Percentiles rank a stretch among this genome's conserved stretches.
phyloP scores from a whole-genome alignment of 1,140 invertebrate genomes.

The Brevipalpus yothersi region DNA sequence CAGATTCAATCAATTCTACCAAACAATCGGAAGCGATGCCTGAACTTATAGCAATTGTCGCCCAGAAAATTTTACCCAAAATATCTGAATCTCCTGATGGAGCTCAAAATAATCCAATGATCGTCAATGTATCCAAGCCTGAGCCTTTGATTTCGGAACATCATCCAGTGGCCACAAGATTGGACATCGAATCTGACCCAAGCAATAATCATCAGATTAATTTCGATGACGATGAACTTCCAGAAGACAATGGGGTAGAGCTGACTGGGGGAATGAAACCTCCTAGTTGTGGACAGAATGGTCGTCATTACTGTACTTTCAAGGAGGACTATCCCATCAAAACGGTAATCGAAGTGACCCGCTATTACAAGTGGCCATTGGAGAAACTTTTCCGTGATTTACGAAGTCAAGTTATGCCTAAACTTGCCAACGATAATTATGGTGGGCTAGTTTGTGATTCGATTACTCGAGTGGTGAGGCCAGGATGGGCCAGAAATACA shows the following conservation, averaged over 20 bases:
- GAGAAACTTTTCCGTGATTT: slow-evolving; percentile 15
- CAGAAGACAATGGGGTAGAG: not conserved
- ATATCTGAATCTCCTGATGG: too few species aligned
- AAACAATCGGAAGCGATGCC: too few species aligned
- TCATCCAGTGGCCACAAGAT: too few species aligned
- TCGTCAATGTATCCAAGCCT: too few species aligned
- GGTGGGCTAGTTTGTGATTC: slow-evolving; percentile 15
- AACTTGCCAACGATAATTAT: slow-evolving; percentile 12
- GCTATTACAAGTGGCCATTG: slow-evolving; percentile 16
- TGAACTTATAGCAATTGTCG: too few species aligned
- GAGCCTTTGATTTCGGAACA: too few species aligned
- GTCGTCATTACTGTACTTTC: slow-evolving; percentile 13
- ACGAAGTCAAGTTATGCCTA: slow-evolving; percentile 11
- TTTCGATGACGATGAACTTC: slow-evolving; percentile 5
- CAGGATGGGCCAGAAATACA: slow-evolving; percentile 15
- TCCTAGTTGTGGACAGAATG: slow-evolving; percentile 12
- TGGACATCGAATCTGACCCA: too few species aligned
- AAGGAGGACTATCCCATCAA: slow-evolving; percentile 14
- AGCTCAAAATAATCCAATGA: too few species aligned
- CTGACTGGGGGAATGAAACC: slow-evolving; percentile 10
- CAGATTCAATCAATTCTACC: too few species aligned
- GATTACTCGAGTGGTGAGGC: slow-evolving; percentile 14
- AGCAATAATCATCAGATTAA: too few species aligned
- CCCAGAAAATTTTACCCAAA: too few species aligned
- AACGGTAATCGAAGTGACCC: slow-evolving; percentile 10